Evolutionary conservation across 2,888 invertebrate species (phyloP).

Genomic region (Apamea anceps): DNA sequence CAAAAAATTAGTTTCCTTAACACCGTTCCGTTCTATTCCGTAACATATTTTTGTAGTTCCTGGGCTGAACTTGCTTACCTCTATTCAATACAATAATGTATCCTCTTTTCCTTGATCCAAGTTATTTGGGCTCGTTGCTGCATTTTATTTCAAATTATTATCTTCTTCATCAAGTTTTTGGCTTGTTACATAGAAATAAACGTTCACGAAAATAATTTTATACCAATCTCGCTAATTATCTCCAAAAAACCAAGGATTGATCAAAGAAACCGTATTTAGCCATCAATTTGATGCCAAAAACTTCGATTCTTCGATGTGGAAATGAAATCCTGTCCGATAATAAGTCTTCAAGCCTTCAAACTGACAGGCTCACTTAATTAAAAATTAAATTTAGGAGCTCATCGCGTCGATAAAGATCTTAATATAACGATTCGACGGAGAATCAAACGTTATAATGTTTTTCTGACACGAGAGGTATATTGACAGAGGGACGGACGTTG

Average conservation of each 20-base stretch:
- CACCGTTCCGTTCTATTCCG: too few relatives aligned
- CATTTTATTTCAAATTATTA: background rate
- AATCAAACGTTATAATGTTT: conserved; percentile 53
- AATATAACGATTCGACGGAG: conserved; percentile 54
- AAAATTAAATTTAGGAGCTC: conserved; percentile 62
- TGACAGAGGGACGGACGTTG: conserved; percentile 26
- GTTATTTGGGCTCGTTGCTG: background rate
- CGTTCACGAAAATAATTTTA: background rate
- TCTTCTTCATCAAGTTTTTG: background rate
- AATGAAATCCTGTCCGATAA: conserved; percentile 52
- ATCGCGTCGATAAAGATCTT: conserved; percentile 64
- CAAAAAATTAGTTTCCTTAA: too few relatives aligned
- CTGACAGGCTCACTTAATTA: conserved; percentile 60
- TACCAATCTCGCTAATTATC: background rate
- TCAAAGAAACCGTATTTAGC: conserved; percentile 51
- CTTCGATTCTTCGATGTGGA: conserved; percentile 42
- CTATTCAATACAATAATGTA: background rate
- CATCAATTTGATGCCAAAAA: conserved; percentile 51
- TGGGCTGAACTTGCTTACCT: too few relatives aligned
- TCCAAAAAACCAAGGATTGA: conserved; percentile 13
- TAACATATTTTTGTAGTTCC: background rate
- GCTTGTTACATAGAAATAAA: background rate
- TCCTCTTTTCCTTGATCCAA: background rate
- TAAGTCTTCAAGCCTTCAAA: conserved; percentile 51
- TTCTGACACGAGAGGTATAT: conserved; percentile 59